Conservation (phyloP, 2,888 invertebrate genomes). For the Cephus nigrinus region DNA sequence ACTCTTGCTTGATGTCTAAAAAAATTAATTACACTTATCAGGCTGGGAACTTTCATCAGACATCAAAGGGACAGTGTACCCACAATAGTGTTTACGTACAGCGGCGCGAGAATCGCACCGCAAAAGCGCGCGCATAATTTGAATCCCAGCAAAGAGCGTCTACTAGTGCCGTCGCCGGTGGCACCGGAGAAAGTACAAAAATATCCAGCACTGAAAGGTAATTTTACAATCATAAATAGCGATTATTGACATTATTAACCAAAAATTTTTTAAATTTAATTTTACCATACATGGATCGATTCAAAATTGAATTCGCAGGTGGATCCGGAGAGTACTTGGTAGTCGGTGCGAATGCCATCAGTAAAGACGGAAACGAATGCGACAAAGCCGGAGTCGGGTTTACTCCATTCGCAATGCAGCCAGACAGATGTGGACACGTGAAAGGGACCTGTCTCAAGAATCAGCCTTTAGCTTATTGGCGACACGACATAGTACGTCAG, state of each 20-base stretch:
- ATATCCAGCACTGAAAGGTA: constrained; percentile 51
- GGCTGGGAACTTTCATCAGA: constrained; percentile 48
- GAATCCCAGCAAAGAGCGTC: constrained; percentile 50
- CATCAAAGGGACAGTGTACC: constrained; percentile 40
- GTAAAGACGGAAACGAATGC: constrained; percentile 65
- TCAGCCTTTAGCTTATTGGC: constrained; percentile 68
- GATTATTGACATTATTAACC: background rate
- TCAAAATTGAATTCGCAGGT: constrained; percentile 30
- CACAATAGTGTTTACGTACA: constrained; percentile 54
- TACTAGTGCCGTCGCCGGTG: constrained; percentile 58
- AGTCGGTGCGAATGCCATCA: constrained; percentile 60
- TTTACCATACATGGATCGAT: background rate
- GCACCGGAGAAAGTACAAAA: constrained; percentile 27
- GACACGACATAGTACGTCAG: constrained; percentile 58
- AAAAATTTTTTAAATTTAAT: background rate
- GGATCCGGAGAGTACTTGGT: constrained; percentile 67
- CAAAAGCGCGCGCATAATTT: constrained; percentile 42
- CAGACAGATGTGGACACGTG: constrained; percentile 62
- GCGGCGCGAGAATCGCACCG: constrained; percentile 27
- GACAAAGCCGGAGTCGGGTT: constrained; percentile 69
- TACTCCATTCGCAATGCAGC: constrained; percentile 67
- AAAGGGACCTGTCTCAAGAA: constrained; percentile 67
- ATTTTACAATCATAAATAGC: background rate
- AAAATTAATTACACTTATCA: constrained; percentile 14
- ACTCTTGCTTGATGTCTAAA: background rate